Evolutionary conservation across 1,140 invertebrate genomes (phyloP).

Genomic region (Drosophila leontia): DNA sequence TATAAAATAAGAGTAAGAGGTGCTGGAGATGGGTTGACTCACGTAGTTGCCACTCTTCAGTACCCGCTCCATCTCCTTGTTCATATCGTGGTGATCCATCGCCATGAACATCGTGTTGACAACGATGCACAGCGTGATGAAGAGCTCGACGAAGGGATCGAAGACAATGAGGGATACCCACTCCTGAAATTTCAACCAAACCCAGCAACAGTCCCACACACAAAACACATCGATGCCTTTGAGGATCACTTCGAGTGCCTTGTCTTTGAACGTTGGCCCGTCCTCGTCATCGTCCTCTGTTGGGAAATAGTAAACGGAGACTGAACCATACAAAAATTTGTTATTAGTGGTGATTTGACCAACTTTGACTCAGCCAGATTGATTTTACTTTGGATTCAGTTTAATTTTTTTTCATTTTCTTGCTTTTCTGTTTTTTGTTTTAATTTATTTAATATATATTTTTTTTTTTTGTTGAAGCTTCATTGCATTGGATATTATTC

Average conservation of each 20-base stretch:
- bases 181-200: slow-evolving; percentile 96
- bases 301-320: slow-evolving; percentile 97
- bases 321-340: slow-evolving; percentile 88
- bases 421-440: slow-evolving; percentile 16
- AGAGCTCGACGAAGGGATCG: slow-evolving; percentile 98
- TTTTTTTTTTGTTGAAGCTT: slow-evolving; percentile 58
- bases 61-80: slow-evolving; percentile 92
- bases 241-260: slow-evolving; percentile 90
- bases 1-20: neutral
- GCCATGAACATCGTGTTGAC: slow-evolving; percentile 99
- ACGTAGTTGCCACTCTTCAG: slow-evolving; percentile 97
- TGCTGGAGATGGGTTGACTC: slow-evolving; percentile 86
- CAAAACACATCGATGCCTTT: slow-evolving; percentile 96
- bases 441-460: slow-evolving; percentile 1
- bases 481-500: slow-evolving; percentile 81
- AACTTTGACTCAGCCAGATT: slow-evolving; percentile 88
- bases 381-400: slow-evolving; percentile 57
- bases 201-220: slow-evolving; percentile 98
- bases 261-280: slow-evolving; percentile 94
- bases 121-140: slow-evolving; percentile 99
- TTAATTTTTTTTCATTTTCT: slow-evolving; percentile 25
- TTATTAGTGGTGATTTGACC: slow-evolving; percentile 88
- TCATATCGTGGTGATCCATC: slow-evolving; percentile 97
- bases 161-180: slow-evolving; percentile 96
- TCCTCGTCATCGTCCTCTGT: slow-evolving; percentile 94